phyloP scores from a whole-genome alignment of 2,888 invertebrate species.

The Eutolmus rufibarbis region DNA sequence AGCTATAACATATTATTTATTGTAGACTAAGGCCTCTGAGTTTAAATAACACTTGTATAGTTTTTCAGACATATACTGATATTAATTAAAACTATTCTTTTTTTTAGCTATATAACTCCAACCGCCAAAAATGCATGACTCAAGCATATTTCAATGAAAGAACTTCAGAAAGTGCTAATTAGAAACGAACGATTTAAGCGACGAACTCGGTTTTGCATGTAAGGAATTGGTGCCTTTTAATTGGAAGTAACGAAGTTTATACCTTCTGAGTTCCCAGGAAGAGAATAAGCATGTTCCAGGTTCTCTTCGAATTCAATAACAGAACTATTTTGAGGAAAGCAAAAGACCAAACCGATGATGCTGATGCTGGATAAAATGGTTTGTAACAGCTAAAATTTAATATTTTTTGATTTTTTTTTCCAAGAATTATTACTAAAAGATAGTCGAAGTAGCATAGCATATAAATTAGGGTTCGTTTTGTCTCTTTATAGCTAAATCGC shows the following conservation, averaged over 20 bases:
- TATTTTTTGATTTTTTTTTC: background rate
- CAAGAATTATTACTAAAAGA: no score
- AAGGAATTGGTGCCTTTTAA: background rate
- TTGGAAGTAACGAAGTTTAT: background rate
- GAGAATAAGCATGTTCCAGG: no score
- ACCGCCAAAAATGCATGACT: background rate
- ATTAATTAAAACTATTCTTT: background rate
- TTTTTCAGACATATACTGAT: no score
- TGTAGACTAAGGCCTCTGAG: no score
- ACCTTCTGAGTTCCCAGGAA: background rate
- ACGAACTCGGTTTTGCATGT: background rate
- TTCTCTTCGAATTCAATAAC: background rate
- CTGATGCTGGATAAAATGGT: background rate
- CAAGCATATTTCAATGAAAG: background rate
- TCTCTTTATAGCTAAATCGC: no score
- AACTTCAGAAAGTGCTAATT: background rate
- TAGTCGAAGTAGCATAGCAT: no score
- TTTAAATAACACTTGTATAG: no score
- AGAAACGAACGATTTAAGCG: background rate
- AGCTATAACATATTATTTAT: no score
- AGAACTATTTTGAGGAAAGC: background rate
- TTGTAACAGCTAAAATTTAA: background rate
- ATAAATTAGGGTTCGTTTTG: no score
- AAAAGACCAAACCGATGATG: background rate
- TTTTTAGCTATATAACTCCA: no score